phyloP scores from a whole-genome alignment of 2,888 invertebrate genomes.

The Epirrhoe alternata region DNA sequence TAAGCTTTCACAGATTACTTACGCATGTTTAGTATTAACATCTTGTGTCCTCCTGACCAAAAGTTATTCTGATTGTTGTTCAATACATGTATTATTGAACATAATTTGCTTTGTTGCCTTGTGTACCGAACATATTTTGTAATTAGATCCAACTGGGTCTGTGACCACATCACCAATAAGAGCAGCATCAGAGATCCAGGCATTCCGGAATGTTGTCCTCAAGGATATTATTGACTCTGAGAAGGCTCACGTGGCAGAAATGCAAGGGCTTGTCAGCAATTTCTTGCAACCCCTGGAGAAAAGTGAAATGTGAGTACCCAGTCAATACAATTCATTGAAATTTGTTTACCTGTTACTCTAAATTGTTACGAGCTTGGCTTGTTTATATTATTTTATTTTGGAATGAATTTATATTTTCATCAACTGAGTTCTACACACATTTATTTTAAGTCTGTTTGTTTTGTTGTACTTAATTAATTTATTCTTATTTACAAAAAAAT shows the following conservation, averaged over 20 bases:
- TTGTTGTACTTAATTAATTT: no score
- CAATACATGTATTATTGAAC: not conserved
- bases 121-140: not conserved
- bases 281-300: slow-evolving; percentile 95
- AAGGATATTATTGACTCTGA: slow-evolving; percentile 97
- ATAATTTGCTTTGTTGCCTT: not conserved
- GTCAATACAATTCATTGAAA: not conserved
- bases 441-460: no score
- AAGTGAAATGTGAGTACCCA: slow-evolving; percentile 91
- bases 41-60: no score
- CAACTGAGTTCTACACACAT: no score
- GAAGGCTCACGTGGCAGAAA: slow-evolving; percentile 94
- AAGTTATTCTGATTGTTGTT: not conserved
- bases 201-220: slow-evolving; percentile 93
- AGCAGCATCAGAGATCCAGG: slow-evolving; percentile 89
- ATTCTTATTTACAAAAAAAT: no score
- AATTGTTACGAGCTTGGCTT: no score
- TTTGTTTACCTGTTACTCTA: not conserved
- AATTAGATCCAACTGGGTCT: slow-evolving; percentile 82
- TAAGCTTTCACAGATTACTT: no score
- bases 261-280: slow-evolving; percentile 93
- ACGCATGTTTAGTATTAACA: no score
- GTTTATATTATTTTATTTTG: no score
- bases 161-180: slow-evolving; percentile 87
- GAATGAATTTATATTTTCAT: no score